Percentiles rank a stretch among this genome's conserved stretches.
Conservation (phyloP, 2,888 invertebrate species). For the Gerosis bhagava region DNA sequence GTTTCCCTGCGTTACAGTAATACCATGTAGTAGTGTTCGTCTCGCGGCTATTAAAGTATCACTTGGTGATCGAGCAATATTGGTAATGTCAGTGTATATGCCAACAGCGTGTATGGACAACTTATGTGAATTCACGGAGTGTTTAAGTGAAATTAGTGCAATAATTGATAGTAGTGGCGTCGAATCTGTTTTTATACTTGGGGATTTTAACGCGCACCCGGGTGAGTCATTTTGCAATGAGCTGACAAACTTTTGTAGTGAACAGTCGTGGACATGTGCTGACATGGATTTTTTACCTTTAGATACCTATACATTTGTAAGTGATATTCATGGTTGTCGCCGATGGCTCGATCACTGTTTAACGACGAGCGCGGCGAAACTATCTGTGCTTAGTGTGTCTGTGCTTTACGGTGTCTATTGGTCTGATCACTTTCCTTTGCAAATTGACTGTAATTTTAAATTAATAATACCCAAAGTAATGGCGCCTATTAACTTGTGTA, state of each 20-base stretch:
- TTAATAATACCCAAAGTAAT: not conserved
- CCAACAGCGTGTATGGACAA: conserved; percentile 21
- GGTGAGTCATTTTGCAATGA: conserved; percentile 24
- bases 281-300: conserved; percentile 11
- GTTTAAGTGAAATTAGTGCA: conserved; percentile 24
- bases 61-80: conserved; percentile 10
- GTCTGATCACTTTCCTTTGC: conserved; percentile 22
- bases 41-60: conserved; percentile 29
- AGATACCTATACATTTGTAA: conserved; percentile 8
- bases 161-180: conserved; percentile 17
- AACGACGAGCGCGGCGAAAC: conserved; percentile 11
- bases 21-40: conserved; percentile 13
- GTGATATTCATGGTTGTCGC: conserved; percentile 20
- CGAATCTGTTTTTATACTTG: conserved; percentile 7
- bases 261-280: conserved; percentile 20
- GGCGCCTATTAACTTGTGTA: not conserved
- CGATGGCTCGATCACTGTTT: conserved; percentile 24
- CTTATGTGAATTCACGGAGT: conserved; percentile 21
- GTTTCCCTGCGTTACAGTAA: conserved; percentile 1
- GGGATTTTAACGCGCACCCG: conserved; percentile 19
- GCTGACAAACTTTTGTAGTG: conserved; percentile 18
- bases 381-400: too few relatives aligned
- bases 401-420: conserved; percentile 4
- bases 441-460: not conserved
- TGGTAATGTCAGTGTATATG: conserved; percentile 29